Percentiles rank a stretch among this genome's conserved stretches.
Conservation (phyloP, 2,113 vertebrate genomes). For the Craseonycteris thonglongyai region DNA sequence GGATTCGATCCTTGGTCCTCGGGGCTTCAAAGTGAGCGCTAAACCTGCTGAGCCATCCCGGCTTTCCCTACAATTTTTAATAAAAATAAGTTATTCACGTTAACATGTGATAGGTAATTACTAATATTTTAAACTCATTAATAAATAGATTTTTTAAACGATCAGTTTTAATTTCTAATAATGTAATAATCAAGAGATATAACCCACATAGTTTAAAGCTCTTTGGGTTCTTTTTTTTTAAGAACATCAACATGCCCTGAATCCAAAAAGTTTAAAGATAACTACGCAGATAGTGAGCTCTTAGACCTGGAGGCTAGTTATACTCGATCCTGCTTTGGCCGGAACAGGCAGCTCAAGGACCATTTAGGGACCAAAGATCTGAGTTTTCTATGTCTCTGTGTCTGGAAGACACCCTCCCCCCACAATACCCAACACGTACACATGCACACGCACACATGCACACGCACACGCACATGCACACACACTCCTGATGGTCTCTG, state of each 20-base stretch:
- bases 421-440: neutral
- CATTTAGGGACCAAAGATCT: neutral
- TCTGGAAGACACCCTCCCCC: neutral
- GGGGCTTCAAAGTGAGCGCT: no score
- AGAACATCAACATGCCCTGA: neutral
- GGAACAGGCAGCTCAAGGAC: neutral
- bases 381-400: neutral
- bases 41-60: no score
- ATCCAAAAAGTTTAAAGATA: neutral
- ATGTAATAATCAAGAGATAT: neutral
- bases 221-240: neutral
- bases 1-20: no score
- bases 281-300: neutral
- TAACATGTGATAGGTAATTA: neutral
- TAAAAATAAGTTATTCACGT: neutral
- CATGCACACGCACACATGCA: no score
- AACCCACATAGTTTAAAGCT: neutral
- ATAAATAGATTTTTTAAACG: neutral
- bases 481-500: neutral
- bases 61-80: no score
- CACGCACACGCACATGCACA: no score
- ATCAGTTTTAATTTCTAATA: neutral
- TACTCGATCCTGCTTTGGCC: neutral
- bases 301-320: neutral
- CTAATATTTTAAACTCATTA: neutral